Conservation (phyloP, 1,140 invertebrate genomes). For the Cataglyphis hispanica region DNA sequence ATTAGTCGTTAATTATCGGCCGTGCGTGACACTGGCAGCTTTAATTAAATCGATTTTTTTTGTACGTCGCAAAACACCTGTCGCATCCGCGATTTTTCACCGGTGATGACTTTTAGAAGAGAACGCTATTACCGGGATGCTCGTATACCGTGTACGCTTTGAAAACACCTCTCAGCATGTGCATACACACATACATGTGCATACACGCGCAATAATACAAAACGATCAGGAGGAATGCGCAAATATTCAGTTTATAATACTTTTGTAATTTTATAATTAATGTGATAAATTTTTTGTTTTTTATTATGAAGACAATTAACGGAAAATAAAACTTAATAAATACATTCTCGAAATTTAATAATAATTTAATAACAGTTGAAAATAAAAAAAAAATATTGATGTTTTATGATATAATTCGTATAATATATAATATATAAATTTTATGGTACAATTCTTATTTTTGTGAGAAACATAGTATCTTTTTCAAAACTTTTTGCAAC, state of each 20-base stretch:
- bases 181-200: not conserved
- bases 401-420: too few species aligned
- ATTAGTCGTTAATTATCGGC: conserved; percentile 69
- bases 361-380: too few species aligned
- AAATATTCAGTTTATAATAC: not conserved
- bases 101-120: not conserved
- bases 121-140: not conserved
- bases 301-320: not conserved
- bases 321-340: not conserved
- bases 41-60: conserved; percentile 66
- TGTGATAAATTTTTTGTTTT: not conserved
- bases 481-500: not conserved
- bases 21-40: conserved; percentile 59
- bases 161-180: not conserved
- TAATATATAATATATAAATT: too few species aligned
- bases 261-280: not conserved
- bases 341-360: too few species aligned
- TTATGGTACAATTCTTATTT: too few species aligned
- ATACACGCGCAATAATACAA: not conserved
- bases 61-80: conserved; percentile 29
- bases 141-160: not conserved
- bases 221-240: not conserved
- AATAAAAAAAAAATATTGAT: too few species aligned
- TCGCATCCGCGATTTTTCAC: conserved; percentile 60
- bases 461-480: not conserved